Evolutionary conservation across 2,888 invertebrate species (phyloP), one percentile per base, ranked within the genome.

Genomic region (Apomyelois bistriatella): DNA sequence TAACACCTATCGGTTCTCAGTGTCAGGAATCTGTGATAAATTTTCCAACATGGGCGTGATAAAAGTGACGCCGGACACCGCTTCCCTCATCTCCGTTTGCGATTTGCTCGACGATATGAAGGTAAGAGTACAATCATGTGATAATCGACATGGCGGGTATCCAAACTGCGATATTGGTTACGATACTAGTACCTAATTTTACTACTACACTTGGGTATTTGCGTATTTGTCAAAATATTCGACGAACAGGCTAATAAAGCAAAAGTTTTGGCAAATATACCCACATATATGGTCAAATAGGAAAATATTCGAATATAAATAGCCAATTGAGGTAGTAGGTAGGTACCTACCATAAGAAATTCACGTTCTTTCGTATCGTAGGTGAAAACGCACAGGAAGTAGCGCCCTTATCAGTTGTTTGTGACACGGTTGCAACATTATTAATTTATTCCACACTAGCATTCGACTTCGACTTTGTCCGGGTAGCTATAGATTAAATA

Each of bases 21-120:
- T 83, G 85, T 78, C 64, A 64, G 57, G 35, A 10, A 35, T 37
- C 50, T 42, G 40, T 52, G 43, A 52, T 43, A 43, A 53, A 50
- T 54, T n/a, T n/a, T n/a, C n/a, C 66, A 72, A 58, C 55, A 89
- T 90, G 89, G 89, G 89, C 69, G 87, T 90, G 58, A 88, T 89
- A 53, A 88, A 89, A 83, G 74, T 88, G 75, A 79, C 76, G 65
- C 80, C 85, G 58, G 89, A 90, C 74, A 77, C 87, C 65, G 80
- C 80, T 60, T 79, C 81, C 65, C 79, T 88, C 59, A 82, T 86
- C 76, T 88, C 90, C 49, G 88, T 68, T 37, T 89, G 89, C 64
- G 90, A 90, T 59, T 71, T 89, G 80, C 86, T 90, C 78, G 90
- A 90, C 66, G 89, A 90, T 57, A 85, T 89, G 85, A 85, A 84